These are phyloP conservation scores for Phenganax subtilis DNA, from an alignment of 92 coral and sea anemone species.

Conservation along the genomic window DNA sequence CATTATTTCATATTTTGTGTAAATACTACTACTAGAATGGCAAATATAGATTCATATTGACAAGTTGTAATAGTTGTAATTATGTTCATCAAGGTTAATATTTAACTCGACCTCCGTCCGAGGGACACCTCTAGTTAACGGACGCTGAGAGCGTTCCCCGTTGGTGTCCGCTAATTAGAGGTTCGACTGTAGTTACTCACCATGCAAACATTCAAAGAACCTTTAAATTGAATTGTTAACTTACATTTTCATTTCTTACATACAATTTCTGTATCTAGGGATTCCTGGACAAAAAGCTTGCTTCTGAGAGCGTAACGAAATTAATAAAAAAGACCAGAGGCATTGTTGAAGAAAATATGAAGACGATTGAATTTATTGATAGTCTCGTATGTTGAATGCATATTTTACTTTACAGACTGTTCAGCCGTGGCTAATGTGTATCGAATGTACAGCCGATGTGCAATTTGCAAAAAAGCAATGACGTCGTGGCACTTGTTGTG, in stretches of 20 bases:
- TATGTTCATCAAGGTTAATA: too few species aligned
- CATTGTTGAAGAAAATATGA: conserved; percentile 71
- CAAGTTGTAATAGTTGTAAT: too few species aligned
- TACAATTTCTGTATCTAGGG: conserved; percentile 51
- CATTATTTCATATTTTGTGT: too few species aligned
- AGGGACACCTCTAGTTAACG: too few species aligned
- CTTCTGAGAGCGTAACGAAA: conserved; percentile 49
- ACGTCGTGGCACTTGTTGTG: background rate
- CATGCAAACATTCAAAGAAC: too few species aligned
- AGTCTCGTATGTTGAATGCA: conserved; percentile 53
- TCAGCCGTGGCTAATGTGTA: background rate
- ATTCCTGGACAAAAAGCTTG: conserved; percentile 60
- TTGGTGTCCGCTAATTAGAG: too few species aligned
- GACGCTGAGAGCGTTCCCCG: too few species aligned
- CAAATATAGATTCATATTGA: too few species aligned
- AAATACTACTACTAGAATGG: too few species aligned
- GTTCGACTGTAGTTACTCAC: too few species aligned
- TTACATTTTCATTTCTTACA: background rate
- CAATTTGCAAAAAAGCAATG: background rate
- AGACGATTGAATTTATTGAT: conserved; percentile 72
- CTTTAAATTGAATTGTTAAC: too few species aligned
- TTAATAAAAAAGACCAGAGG: conserved; percentile 54
- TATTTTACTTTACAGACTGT: background rate
- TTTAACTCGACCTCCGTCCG: too few species aligned
- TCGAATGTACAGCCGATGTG: background rate